phyloP scores from a whole-genome alignment of 2,113 vertebrate species.

The Scortum barcoo region DNA sequence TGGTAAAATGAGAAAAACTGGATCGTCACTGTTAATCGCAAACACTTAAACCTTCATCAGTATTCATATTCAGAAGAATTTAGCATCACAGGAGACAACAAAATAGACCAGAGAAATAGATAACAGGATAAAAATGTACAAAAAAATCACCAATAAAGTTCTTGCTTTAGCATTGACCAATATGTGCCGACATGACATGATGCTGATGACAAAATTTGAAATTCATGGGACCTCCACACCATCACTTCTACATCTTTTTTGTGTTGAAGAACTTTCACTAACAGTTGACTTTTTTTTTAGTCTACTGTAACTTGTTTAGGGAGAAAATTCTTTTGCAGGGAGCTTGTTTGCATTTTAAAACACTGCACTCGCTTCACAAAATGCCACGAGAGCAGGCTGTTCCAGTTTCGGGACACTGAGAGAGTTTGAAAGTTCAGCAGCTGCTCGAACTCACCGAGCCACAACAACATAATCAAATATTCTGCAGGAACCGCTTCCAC shows the following conservation, averaged over 20 bases:
- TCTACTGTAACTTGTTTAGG: not conserved
- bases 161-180: not conserved
- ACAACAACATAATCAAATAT: not conserved
- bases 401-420: not conserved
- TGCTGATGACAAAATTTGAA: not conserved
- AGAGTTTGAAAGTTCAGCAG: conserved; percentile 12
- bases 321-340: not conserved
- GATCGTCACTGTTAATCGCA: not conserved
- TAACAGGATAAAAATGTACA: not conserved
- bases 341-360: not conserved
- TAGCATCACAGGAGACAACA: not conserved
- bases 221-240: not conserved
- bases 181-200: not conserved
- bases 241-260: not conserved
- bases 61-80: not conserved
- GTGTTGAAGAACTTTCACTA: not conserved
- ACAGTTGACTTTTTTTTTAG: not conserved
- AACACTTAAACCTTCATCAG: not conserved
- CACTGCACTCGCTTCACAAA: not conserved
- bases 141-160: not conserved
- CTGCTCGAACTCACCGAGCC: not conserved
- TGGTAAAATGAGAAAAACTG: not conserved
- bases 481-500: not conserved
- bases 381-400: not conserved
- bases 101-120: not conserved